These are phyloP conservation scores for Eupithecia tripunctaria DNA, from an alignment of 2,888 invertebrate species.

Conservation along the genomic window DNA sequence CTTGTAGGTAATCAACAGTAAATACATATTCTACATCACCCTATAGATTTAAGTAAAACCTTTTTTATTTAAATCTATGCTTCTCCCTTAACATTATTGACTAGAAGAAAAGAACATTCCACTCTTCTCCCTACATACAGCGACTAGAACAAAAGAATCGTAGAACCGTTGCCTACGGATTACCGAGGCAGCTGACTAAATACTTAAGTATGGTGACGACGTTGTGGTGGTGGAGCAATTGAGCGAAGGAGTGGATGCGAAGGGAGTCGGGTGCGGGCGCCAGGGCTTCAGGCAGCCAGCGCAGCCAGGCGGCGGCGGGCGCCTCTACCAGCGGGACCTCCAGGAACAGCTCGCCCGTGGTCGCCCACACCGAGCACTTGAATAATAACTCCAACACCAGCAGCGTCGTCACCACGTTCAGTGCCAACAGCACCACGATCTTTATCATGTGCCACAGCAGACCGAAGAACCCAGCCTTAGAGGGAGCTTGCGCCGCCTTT, in stretches of 20 bases:
- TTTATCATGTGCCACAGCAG: conserved; percentile 53
- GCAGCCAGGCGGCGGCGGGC: conserved; percentile 45
- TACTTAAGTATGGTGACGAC: conserved; percentile 61
- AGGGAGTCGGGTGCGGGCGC: conserved; percentile 58
- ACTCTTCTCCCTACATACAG: neutral
- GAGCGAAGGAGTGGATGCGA: conserved; percentile 58
- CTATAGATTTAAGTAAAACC: neutral
- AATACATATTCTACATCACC: neutral
- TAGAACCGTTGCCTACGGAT: conserved; percentile 7
- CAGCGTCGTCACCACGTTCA: conserved; percentile 57
- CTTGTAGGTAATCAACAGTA: no score
- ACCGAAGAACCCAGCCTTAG: conserved; percentile 39
- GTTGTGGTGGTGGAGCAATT: conserved; percentile 59
- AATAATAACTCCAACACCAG: conserved; percentile 60
- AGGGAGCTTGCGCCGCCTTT: conserved; percentile 21
- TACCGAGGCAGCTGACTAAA: conserved; percentile 46
- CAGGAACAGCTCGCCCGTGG: conserved; percentile 61
- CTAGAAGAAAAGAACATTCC: neutral
- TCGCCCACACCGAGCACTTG: conserved; percentile 51
- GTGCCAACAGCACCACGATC: conserved; percentile 54
- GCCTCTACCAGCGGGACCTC: conserved; percentile 57
- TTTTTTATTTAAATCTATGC: no score
- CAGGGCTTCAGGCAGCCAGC: conserved; percentile 53
- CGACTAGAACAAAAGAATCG: conserved; percentile 21
- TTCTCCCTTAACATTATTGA: neutral